phyloP scores from a whole-genome alignment of 1,140 invertebrate species.

The Papilio xuthus region DNA sequence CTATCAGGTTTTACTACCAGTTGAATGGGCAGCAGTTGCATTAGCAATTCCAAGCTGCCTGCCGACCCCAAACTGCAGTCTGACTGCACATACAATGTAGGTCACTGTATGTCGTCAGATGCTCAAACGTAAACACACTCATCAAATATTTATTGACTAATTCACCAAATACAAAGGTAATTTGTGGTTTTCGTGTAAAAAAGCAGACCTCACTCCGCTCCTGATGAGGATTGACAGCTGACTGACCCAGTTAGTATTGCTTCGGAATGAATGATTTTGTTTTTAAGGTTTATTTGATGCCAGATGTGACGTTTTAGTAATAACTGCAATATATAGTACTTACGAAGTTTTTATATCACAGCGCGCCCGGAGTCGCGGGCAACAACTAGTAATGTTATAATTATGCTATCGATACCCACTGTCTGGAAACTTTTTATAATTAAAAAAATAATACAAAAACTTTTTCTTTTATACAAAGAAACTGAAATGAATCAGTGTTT shows the following conservation, averaged over 20 bases:
- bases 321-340: too few relatives aligned
- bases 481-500: conserved; percentile 5
- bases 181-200: neutral
- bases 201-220: neutral
- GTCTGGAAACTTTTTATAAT: neutral
- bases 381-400: neutral
- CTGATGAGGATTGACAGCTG: neutral
- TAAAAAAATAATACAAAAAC: neutral
- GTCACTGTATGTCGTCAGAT: neutral
- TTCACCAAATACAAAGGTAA: neutral
- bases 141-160: conserved; percentile 8
- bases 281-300: too few relatives aligned
- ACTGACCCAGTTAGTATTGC: neutral
- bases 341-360: too few relatives aligned
- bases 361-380: too few relatives aligned
- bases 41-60: conserved; percentile 4
- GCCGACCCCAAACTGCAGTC: neutral
- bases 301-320: too few relatives aligned
- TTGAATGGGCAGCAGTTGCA: neutral
- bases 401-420: neutral
- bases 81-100: neutral
- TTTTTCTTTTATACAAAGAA: conserved; percentile 1
- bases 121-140: neutral
- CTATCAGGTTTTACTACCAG: neutral
- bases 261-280: neutral